phyloP scores from a whole-genome alignment of 2,113 vertebrate genomes.

The Bombycilla garrulus region DNA sequence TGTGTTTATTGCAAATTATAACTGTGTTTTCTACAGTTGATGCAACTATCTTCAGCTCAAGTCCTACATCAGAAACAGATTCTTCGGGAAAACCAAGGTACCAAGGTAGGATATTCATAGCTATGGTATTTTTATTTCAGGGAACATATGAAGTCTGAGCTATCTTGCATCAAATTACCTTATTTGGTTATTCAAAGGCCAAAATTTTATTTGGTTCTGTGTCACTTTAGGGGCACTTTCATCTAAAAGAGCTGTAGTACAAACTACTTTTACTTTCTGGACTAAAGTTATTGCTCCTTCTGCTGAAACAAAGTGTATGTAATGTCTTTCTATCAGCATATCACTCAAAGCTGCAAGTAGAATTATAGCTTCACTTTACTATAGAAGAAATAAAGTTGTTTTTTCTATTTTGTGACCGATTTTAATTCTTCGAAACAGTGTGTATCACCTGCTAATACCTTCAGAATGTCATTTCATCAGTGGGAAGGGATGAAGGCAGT shows the following conservation, averaged over 20 bases:
- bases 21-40: conserved; percentile 70
- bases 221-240: background rate
- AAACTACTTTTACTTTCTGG: background rate
- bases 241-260: background rate
- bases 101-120: conserved; percentile 76
- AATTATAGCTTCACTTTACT: background rate
- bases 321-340: background rate
- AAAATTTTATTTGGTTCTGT: background rate
- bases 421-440: background rate
- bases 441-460: background rate
- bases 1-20: background rate
- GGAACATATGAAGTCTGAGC: background rate
- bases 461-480: background rate
- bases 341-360: background rate
- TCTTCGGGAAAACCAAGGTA: conserved; percentile 87
- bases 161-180: background rate
- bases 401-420: background rate
- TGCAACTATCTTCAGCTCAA: conserved; percentile 85
- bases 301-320: background rate
- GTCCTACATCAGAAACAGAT: conserved; percentile 90
- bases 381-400: background rate
- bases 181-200: background rate
- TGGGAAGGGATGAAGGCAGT: background rate
- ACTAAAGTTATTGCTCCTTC: background rate
- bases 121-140: background rate